Conservation (phyloP, 2,797 vertebrate species). For the Danio jaintianensis region DNA sequence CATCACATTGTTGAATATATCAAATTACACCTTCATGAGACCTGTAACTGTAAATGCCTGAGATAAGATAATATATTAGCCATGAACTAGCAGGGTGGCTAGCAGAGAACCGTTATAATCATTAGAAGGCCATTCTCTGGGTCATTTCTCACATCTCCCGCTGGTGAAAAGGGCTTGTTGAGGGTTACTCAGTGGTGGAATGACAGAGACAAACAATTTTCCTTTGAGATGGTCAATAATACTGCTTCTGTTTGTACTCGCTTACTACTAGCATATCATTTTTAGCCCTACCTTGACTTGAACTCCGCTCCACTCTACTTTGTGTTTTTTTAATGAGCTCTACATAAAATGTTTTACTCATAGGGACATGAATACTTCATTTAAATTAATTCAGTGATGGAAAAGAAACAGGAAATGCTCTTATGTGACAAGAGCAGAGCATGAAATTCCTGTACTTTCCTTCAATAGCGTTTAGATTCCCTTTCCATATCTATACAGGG, state of each 20-base stretch:
- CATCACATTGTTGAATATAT: constrained; percentile 9
- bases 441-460: not conserved
- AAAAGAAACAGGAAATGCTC: constrained; percentile 2
- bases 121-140: not conserved
- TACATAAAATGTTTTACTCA: not conserved
- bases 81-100: constrained; percentile 1
- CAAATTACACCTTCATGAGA: constrained; percentile 9
- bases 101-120: not conserved
- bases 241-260: not conserved
- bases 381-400: not conserved
- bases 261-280: not conserved
- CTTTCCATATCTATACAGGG: not conserved
- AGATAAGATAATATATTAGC: not conserved
- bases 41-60: not conserved
- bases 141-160: not conserved
- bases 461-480: not conserved
- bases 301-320: not conserved
- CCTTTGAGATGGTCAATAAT: not conserved
- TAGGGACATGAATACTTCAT: constrained; percentile 5
- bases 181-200: not conserved
- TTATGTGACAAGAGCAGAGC: not conserved
- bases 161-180: not conserved
- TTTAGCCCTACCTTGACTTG: not conserved
- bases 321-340: not conserved
- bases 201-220: not conserved